Evolutionary conservation across 2,113 vertebrate genomes (phyloP), one percentile per base, ranked within the genome.

Genomic region (Plecturocebus donacophilus): DNA sequence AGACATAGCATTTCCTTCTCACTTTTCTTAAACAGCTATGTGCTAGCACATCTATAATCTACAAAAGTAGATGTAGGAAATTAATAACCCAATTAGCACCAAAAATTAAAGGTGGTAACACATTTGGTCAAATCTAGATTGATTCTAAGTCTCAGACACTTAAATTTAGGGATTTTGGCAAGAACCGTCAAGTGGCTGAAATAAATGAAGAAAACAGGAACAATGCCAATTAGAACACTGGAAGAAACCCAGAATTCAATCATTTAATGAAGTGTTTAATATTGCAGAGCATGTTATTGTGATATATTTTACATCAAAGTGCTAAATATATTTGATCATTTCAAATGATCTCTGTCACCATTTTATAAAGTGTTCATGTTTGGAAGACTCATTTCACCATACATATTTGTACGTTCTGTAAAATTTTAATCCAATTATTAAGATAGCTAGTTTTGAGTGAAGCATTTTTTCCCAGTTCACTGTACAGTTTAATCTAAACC

Each of bases 251-350:
- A 97, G 54, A 73, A 68, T 91, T 75, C 82, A 82, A 7, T 86
- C 30, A n/a, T 95, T 89, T 95, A 97, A 86, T 93, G 68, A 85
- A 88, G 52, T 96, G 58, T 93, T 97, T 97, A 95, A 93, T 95
- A 76, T 86, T 92, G 32, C 23, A 91, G 47, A 49, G 9, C 58
- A 79, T 91, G 68, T 96, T 91, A 94, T 90, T 95, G 40, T 94
- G 82, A 82, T 83, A 76, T 94, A 91, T 82, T 96, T 96, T 81
- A 85, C 4, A 17, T 85, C 52, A 54, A 85, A 81, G 38, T 91
- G 52, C 61, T 95, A 75, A 89, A 66, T 89, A 58, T 77, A 79
- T 75, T 79, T 96, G 73, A 79, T 82, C 66, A 91, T 90, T 97
- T 92, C 68, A 17, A 91, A 61, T 83, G 25, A 54, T 95, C 14